Percentiles rank a stretch among this genome's conserved stretches.
Evolutionary conservation across 2,113 vertebrate genomes (phyloP).

Genomic region (Sterna hirundo): DNA sequence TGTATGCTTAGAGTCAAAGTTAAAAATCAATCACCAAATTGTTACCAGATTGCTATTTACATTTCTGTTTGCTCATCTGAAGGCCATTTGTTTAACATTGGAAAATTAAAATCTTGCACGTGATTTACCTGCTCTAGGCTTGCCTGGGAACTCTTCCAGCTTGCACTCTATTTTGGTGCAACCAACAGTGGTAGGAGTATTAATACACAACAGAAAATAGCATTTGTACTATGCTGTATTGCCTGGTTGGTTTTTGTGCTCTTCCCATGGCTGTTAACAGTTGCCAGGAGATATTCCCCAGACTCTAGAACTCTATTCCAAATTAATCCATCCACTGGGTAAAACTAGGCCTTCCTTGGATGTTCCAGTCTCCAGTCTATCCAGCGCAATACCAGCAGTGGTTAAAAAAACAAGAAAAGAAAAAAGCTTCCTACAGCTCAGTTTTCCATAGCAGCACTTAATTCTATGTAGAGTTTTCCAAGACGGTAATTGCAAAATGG

Average conservation of each 20-base stretch:
- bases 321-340: not conserved
- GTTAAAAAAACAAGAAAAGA: not conserved
- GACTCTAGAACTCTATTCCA: not conserved
- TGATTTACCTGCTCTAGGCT: not conserved
- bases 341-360: not conserved
- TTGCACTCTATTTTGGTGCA: not conserved
- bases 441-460: not conserved
- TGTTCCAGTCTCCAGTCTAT: not conserved
- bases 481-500: not conserved
- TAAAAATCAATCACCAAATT: not conserved
- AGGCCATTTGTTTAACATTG: not conserved
- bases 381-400: not conserved
- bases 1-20: not conserved
- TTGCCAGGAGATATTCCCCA: not conserved
- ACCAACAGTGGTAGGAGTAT: not conserved
- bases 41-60: conserved; percentile 1
- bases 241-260: not conserved
- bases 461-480: not conserved
- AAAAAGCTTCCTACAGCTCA: not conserved
- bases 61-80: not conserved
- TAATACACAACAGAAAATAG: not conserved
- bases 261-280: not conserved
- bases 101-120: not conserved
- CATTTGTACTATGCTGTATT: not conserved
- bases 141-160: not conserved